These are phyloP conservation scores for Heteronetta atricapilla DNA, from an alignment of 2,113 vertebrate genomes.

Conservation along the genomic window DNA sequence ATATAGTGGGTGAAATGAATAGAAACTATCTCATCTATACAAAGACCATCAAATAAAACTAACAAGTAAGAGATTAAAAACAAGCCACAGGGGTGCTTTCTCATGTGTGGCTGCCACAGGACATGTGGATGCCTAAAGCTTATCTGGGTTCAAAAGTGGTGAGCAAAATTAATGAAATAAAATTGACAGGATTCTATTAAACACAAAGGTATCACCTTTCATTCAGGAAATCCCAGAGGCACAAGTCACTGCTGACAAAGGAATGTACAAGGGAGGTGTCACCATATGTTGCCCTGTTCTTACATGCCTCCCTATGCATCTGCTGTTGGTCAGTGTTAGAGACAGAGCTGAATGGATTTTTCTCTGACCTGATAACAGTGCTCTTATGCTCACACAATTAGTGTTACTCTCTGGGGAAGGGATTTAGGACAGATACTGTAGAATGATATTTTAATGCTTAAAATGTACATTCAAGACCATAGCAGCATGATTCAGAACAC, in stretches of 20 bases:
- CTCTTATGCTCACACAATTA: slow-evolving; percentile 44
- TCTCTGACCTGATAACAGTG: slow-evolving; percentile 5
- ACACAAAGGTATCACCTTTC: not conserved
- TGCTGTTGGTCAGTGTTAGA: not conserved
- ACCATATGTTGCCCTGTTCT: not conserved
- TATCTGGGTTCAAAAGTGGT: not conserved
- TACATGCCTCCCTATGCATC: not conserved
- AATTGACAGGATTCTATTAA: slow-evolving; percentile 11
- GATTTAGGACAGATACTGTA: not conserved
- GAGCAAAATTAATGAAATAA: slow-evolving; percentile 12
- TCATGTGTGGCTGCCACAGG: not conserved
- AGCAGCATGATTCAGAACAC: not conserved
- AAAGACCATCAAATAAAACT: not conserved
- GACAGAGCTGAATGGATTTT: not conserved
- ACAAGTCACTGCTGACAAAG: not conserved
- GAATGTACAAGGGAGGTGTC: not conserved
- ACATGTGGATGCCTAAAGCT: not conserved
- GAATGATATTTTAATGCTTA: not conserved
- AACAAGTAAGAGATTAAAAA: not conserved
- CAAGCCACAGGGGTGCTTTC: not conserved
- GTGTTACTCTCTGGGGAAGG: not conserved
- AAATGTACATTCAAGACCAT: not conserved
- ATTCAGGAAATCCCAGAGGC: not conserved
- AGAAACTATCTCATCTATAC: not conserved
- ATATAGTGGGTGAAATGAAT: not conserved